Conservation (phyloP, 2,113 vertebrate genomes). For the Gobio gobio region DNA sequence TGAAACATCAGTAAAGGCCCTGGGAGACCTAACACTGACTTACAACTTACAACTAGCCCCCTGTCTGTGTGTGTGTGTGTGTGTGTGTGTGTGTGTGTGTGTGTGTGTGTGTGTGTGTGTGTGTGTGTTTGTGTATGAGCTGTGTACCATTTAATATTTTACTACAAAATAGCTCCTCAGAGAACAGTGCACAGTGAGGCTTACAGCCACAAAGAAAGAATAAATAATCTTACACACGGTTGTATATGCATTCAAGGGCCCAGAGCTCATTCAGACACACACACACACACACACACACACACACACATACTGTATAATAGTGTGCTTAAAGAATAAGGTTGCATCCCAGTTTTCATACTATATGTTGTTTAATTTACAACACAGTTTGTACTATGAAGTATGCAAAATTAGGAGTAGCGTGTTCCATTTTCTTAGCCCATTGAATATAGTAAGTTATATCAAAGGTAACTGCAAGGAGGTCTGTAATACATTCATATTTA, state of each 20-base stretch:
- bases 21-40: conserved; percentile 39
- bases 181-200: background rate
- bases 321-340: background rate
- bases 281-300: background rate
- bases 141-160: conserved; percentile 29
- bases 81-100: conserved; percentile 35
- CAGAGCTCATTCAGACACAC: background rate
- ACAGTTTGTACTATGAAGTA: background rate
- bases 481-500: background rate
- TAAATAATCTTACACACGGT: background rate
- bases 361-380: background rate
- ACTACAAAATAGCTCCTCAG: conserved; percentile 23
- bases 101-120: conserved; percentile 36
- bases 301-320: background rate
- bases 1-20: conserved; percentile 19
- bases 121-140: conserved; percentile 32
- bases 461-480: background rate
- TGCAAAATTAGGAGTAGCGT: background rate
- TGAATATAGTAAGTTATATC: background rate
- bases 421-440: background rate
- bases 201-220: conserved; percentile 22
- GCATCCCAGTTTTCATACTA: background rate
- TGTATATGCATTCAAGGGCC: conserved; percentile 8
- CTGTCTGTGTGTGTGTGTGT: conserved; percentile 9
- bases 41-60: background rate